Conservation (phyloP, 1,140 invertebrate genomes). For the Pachyrhynchus sulphureomaculatus region DNA sequence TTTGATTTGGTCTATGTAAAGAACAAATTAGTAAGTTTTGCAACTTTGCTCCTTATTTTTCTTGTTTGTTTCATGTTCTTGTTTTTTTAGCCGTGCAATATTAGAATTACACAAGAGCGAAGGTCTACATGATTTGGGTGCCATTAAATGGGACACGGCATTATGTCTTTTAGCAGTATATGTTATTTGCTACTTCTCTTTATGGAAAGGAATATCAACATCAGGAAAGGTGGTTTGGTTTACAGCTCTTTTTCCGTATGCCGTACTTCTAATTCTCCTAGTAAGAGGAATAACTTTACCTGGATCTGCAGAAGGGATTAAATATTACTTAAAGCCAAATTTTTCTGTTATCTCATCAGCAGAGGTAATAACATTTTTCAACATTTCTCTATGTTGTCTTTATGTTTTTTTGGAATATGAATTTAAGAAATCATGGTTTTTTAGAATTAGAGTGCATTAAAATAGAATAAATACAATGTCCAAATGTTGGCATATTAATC, state of each 20-base stretch:
- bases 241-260: constrained; percentile 96
- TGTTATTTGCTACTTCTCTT: constrained; percentile 92
- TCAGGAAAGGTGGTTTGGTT: constrained; percentile 99
- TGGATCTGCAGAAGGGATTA: constrained; percentile 89
- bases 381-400: not conserved
- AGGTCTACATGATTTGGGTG: constrained; percentile 84
- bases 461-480: too few species aligned
- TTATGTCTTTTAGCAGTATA: constrained; percentile 88
- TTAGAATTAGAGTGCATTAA: not conserved
- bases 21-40: too few species aligned
- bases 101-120: constrained; percentile 84
- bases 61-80: too few species aligned
- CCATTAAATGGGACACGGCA: constrained; percentile 88
- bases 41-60: too few species aligned
- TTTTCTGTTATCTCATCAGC: constrained; percentile 84
- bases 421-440: not conserved
- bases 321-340: constrained; percentile 83
- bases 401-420: not conserved
- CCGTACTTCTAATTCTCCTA: constrained; percentile 87
- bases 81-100: constrained; percentile 76
- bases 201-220: constrained; percentile 97
- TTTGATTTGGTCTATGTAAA: too few species aligned
- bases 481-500: too few species aligned
- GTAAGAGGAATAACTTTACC: constrained; percentile 91
- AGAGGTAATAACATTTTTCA: constrained; percentile 61